A percentile compares a stretch with the other conserved stretches of the same genome.
Conservation (phyloP, 2,113 vertebrate species). For the Sceloporus undulatus region DNA sequence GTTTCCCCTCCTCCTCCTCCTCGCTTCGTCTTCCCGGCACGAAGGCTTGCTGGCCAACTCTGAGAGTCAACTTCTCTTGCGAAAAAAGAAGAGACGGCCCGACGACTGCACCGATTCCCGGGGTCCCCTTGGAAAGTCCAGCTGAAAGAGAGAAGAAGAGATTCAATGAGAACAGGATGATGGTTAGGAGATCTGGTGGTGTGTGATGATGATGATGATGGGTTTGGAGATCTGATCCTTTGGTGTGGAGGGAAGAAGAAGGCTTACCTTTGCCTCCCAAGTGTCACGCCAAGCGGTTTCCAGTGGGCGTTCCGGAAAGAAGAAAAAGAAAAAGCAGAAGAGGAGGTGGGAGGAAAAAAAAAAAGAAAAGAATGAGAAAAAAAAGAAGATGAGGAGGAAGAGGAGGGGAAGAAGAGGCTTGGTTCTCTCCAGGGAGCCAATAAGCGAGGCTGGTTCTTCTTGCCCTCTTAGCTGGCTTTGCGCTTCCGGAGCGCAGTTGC, state of each 20-base stretch:
- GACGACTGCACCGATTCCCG: too few relatives aligned
- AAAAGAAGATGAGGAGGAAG: not conserved
- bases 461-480: conserved; percentile 17
- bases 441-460: not conserved
- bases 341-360: too few relatives aligned
- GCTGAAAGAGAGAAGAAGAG: not conserved
- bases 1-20: conserved; percentile 14
- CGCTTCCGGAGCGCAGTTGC: conserved; percentile 24
- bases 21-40: conserved; percentile 12
- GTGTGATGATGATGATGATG: too few relatives aligned
- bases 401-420: not conserved
- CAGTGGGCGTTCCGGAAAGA: conserved; percentile 1
- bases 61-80: conserved; percentile 16
- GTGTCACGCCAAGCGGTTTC: conserved; percentile 12
- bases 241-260: too few relatives aligned
- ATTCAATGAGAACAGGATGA: not conserved
- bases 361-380: not conserved
- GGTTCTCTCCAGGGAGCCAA: not conserved
- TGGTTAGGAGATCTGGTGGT: too few relatives aligned
- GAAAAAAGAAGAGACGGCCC: too few relatives aligned
- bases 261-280: conserved; percentile 28
- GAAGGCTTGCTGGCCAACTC: conserved; percentile 12
- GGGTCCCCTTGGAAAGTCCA: not conserved
- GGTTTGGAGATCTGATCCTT: too few relatives aligned
- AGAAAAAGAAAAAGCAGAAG: not conserved